Percentiles rank a stretch among this genome's conserved stretches.
Evolutionary conservation across 2,113 vertebrate species (phyloP).

Genomic region (Phoenicopterus ruber): DNA sequence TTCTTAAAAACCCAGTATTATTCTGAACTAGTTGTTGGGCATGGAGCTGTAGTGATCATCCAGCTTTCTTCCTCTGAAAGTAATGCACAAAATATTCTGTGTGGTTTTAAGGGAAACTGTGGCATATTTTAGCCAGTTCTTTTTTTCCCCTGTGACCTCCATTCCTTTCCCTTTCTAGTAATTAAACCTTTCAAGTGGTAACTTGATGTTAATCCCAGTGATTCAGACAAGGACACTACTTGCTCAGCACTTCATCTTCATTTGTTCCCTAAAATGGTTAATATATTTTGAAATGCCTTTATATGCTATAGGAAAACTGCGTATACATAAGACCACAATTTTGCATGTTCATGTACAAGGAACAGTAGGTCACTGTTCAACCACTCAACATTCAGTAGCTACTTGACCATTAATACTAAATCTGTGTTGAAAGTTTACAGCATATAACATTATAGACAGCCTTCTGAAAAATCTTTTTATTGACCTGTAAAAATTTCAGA

Average conservation of each 20-base stretch:
- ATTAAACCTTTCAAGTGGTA: not conserved
- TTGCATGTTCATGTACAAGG: fast-evolving
- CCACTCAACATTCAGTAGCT: not conserved
- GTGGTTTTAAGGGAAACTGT: not conserved
- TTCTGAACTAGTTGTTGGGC: not conserved
- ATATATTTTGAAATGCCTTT: not conserved
- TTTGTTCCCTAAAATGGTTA: not conserved
- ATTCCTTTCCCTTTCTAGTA: not conserved
- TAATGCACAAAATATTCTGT: not conserved
- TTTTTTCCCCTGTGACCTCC: not conserved
- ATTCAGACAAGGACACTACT: not conserved
- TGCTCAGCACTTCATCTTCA: not conserved
- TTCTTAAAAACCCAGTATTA: not conserved
- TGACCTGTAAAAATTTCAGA: not conserved
- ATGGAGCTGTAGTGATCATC: not conserved
- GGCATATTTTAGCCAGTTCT: not conserved
- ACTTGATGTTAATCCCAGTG: not conserved
- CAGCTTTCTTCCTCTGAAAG: not conserved
- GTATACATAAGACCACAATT: not conserved
- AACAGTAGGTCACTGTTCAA: not conserved
- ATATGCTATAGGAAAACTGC: not conserved
- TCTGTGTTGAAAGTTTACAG: not conserved
- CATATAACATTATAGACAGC: not conserved
- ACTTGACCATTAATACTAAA: not conserved
- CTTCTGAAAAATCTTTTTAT: not conserved